Evolutionary conservation across 2,888 invertebrate species (phyloP).

Genomic region (Lepidonotus clava): DNA sequence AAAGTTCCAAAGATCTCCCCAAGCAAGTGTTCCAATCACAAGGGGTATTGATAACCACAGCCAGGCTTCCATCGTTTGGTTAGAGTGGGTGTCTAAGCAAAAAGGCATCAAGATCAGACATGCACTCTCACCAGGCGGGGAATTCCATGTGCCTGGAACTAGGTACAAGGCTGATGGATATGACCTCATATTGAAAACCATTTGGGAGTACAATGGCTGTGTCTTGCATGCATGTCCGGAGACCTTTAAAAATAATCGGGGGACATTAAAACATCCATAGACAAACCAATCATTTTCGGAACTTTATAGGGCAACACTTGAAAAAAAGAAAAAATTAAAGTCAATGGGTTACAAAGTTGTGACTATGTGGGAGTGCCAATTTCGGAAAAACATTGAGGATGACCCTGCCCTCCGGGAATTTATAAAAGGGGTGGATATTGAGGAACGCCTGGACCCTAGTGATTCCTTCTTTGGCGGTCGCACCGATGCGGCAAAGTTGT

Average conservation of each 20-base stretch:
- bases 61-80: conserved; percentile 26
- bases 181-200: too few species aligned
- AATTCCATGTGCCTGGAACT: neutral
- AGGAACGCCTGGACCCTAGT: conserved; percentile 66
- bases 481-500: conserved; percentile 68
- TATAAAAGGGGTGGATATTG: conserved; percentile 59
- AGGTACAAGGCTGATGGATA: conserved; percentile 42
- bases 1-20: neutral
- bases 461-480: conserved; percentile 71
- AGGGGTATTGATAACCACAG: neutral
- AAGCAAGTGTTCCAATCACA: neutral
- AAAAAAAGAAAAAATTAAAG: neutral
- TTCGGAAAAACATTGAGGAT: conserved; percentile 59
- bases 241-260: neutral
- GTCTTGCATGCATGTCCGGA: conserved; percentile 32
- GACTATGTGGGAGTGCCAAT: conserved; percentile 67
- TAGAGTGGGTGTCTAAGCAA: neutral
- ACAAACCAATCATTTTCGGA: neutral
- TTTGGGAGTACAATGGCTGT: conserved; percentile 39
- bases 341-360: neutral
- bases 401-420: conserved; percentile 59
- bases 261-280: neutral
- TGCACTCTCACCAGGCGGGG: conserved; percentile 25
- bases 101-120: neutral
- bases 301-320: neutral